These are phyloP conservation scores for Montipora capitata DNA, from an alignment of 92 coral and sea anemone genomes.

Conservation along the genomic window DNA sequence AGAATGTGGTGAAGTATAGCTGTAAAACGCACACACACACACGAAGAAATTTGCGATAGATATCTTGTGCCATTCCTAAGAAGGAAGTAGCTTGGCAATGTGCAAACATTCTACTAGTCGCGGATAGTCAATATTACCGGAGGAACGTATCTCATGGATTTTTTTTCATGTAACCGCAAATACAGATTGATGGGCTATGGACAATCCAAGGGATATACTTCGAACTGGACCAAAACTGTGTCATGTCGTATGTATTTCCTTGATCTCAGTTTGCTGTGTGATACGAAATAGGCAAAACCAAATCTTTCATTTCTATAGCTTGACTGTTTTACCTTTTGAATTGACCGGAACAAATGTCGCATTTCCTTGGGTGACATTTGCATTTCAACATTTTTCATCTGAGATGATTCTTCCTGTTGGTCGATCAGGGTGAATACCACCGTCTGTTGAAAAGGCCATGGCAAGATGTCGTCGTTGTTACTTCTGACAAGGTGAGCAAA, in stretches of 20 bases:
- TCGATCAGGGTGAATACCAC: neutral
- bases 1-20: too few species aligned
- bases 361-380: neutral
- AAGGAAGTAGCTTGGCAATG: neutral
- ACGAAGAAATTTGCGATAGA: too few species aligned
- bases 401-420: neutral
- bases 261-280: too few species aligned
- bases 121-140: neutral
- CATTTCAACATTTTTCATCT: neutral
- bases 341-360: neutral
- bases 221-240: too few species aligned
- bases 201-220: neutral
- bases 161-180: neutral
- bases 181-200: neutral
- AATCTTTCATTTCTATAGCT: neutral
- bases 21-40: too few species aligned
- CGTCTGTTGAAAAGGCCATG: neutral
- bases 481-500: slow-evolving; percentile 31
- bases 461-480: slow-evolving; percentile 38
- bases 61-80: neutral
- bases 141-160: neutral
- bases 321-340: neutral
- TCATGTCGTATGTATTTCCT: too few species aligned
- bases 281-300: too few species aligned
- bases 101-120: neutral